phyloP scores from a whole-genome alignment of 2,888 invertebrate genomes.

The Crepidodera aurea region DNA sequence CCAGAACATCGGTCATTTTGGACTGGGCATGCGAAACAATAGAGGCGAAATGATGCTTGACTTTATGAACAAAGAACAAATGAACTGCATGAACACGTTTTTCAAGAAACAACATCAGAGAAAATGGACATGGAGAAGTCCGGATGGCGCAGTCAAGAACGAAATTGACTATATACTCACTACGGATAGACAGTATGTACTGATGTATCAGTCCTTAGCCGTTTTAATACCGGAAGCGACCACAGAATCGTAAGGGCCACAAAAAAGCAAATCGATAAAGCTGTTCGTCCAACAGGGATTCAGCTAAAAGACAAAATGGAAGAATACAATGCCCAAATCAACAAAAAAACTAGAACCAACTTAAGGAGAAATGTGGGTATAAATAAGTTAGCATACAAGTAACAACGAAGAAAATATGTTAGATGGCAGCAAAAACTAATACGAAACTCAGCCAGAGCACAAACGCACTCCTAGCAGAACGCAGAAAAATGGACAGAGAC shows the following conservation, averaged over 20 bases:
- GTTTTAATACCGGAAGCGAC: neutral
- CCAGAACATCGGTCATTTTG: neutral
- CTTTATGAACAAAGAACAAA: constrained; percentile 1
- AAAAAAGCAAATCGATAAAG: too few relatives aligned
- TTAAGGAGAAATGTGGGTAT: too few relatives aligned
- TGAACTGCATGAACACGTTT: constrained; percentile 19
- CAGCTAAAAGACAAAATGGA: too few relatives aligned
- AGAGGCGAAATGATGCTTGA: constrained; percentile 17
- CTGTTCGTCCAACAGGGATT: too few relatives aligned
- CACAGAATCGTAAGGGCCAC: neutral
- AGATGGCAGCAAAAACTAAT: too few relatives aligned
- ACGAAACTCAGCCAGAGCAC: too few relatives aligned
- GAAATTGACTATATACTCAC: neutral
- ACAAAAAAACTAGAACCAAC: too few relatives aligned
- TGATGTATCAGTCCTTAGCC: neutral
- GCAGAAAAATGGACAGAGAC: too few relatives aligned
- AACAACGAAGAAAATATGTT: too few relatives aligned
- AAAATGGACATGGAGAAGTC: constrained; percentile 8
- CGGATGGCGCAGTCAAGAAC: neutral
- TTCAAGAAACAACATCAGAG: constrained; percentile 11
- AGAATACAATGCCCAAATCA: too few relatives aligned
- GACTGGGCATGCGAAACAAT: neutral
- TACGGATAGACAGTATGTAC: neutral
- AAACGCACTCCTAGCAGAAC: too few relatives aligned
- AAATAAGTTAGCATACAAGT: too few relatives aligned